A percentile compares a stretch with the other conserved stretches of the same genome.
Conservation (phyloP, 2,113 vertebrate species). For the Phoxinus phoxinus region DNA sequence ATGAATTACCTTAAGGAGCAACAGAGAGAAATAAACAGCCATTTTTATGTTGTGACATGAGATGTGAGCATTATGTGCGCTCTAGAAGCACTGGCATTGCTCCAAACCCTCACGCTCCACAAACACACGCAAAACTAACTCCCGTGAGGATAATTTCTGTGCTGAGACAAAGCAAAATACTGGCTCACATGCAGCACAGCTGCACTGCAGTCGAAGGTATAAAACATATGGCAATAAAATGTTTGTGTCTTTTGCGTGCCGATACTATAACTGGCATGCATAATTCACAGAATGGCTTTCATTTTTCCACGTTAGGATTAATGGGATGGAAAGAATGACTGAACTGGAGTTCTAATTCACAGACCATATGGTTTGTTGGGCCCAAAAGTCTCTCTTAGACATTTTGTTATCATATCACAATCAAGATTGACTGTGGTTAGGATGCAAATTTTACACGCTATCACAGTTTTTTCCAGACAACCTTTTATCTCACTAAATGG, state of each 20-base stretch:
- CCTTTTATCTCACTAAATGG: not conserved
- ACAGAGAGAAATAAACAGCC: slow-evolving; percentile 15
- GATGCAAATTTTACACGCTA: not conserved
- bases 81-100: slow-evolving; percentile 18
- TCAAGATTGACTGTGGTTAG: slow-evolving; percentile 2
- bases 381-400: not conserved
- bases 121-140: not conserved
- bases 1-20: slow-evolving; percentile 34
- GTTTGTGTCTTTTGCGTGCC: not conserved
- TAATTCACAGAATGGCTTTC: slow-evolving; percentile 16
- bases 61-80: slow-evolving; percentile 17
- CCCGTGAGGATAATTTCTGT: slow-evolving; percentile 3
- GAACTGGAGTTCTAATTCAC: slow-evolving; percentile 19
- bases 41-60: slow-evolving; percentile 39
- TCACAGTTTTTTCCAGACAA: not conserved
- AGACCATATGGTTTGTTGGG: slow-evolving; percentile 16
- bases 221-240: slow-evolving; percentile 18
- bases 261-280: not conserved
- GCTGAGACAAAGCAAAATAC: not conserved
- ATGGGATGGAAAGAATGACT: slow-evolving; percentile 12
- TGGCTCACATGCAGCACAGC: not conserved
- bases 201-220: slow-evolving; percentile 23
- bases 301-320: slow-evolving; percentile 23
- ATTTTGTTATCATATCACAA: slow-evolving; percentile 22
- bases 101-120: slow-evolving; percentile 4